Evolutionary conservation across 2,797 vertebrate genomes (phyloP).

Genomic region (Hozukius guyotensis): DNA sequence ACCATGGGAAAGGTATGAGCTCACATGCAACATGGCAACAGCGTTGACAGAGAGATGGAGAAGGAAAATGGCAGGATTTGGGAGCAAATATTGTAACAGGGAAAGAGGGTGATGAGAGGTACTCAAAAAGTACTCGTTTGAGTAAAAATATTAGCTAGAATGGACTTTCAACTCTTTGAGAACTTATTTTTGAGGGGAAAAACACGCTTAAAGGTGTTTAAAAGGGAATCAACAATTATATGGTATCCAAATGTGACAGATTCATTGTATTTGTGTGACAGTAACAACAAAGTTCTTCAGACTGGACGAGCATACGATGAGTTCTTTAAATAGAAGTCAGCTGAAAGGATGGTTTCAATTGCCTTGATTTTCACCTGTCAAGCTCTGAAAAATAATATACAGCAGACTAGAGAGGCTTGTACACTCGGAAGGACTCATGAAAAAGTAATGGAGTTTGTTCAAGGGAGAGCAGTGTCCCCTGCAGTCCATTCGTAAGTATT

Average conservation of each 20-base stretch:
- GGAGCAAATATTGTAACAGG: not conserved
- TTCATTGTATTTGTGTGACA: not conserved
- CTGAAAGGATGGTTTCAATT: conserved; percentile 17
- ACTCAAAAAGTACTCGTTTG: not conserved
- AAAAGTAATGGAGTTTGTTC: conserved; percentile 39
- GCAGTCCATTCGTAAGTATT: conserved; percentile 34
- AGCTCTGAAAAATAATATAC: conserved; percentile 7
- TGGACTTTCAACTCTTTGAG: not conserved
- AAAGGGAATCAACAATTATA: not conserved
- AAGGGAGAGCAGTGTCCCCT: conserved; percentile 72
- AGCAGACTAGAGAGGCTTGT: conserved; percentile 6
- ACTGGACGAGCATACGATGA: not conserved
- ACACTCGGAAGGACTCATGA: not conserved
- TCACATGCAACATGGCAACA: not conserved
- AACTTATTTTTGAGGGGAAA: not conserved
- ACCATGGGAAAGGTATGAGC: conserved; percentile 86
- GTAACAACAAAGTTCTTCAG: not conserved
- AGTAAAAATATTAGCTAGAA: not conserved
- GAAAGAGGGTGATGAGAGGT: not conserved
- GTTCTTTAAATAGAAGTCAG: conserved; percentile 13
- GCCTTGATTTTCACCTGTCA: conserved; percentile 37
- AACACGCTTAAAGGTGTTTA: not conserved
- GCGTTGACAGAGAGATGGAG: not conserved
- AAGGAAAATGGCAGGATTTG: conserved; percentile 19
- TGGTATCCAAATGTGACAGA: conserved; percentile 13